Evolutionary conservation across 2,797 vertebrate genomes (phyloP), one percentile per base, ranked within the genome.

Genomic region (Malurus leucopterus): DNA sequence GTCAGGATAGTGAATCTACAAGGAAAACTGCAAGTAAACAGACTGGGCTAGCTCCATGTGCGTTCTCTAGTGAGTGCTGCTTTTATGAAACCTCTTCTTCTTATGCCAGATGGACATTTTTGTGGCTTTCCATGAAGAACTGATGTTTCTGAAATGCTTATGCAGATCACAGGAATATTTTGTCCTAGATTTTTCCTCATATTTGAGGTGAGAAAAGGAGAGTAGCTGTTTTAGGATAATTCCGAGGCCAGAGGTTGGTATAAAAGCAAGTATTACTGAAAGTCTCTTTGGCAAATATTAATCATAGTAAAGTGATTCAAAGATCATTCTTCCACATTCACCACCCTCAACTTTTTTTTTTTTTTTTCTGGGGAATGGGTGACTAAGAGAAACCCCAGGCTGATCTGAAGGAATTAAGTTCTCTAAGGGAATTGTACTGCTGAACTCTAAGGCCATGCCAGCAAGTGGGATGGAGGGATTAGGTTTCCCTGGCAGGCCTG

Each of bases 331-430:
- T 46, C 51, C 47, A 38, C 24, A 53, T 71, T 55, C 5, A 47
- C 11, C 6, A 50, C 16, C 4, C 26, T 6, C 4, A 34, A 16
- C 2, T 36, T 3, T n/a, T 21, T 13, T 15, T 44, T 3, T 29
- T 18, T n/a, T 13, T 3, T 0, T 2, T 12, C 3, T 3, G 2
- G 36, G 30, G 17, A 84, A 14, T 34, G 53, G 38, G 6, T 43
- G 67, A 24, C 72, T 46, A 64, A 44, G n/a, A 77, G 50, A 51
- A 92, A 34, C 4, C 12, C 21, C 17, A 30, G 38, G 19, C 30
- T 71, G 22, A 21, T 43, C n/a, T 0, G 65, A 70, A 79, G 55
- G 46, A 83, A 44, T 65, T 32, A 46, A 72, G 19, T 82, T 86
- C 38, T 61, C 6, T 13, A 32, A 61, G 50, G 30, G 30, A 68